Evolutionary conservation across 2,797 vertebrate genomes (phyloP).

Genomic region (Paedocypris micromegethes): DNA sequence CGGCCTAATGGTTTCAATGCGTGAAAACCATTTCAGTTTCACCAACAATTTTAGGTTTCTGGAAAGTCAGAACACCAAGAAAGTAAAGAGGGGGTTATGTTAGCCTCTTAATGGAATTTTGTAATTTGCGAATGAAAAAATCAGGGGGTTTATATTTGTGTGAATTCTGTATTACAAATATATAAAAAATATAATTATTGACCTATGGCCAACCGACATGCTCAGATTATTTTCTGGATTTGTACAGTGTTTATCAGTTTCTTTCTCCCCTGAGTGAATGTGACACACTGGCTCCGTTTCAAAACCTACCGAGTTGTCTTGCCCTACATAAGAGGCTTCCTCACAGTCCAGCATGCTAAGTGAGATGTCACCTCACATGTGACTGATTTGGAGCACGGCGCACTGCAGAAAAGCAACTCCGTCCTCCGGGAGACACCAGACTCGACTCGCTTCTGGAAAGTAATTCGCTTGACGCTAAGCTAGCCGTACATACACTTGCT

Average conservation of each 20-base stretch:
- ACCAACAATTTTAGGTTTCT: no score
- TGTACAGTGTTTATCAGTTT: constrained; percentile 6
- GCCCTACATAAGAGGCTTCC: constrained; percentile 10
- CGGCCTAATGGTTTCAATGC: no score
- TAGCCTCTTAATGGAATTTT: no score
- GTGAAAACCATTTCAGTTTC: no score
- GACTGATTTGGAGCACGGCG: constrained; percentile 15
- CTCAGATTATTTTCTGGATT: not conserved
- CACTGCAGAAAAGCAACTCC: not conserved
- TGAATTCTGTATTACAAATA: no score
- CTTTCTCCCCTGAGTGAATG: constrained; percentile 1
- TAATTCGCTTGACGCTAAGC: constrained; percentile 1
- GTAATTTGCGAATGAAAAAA: no score
- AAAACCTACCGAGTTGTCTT: constrained; percentile 6
- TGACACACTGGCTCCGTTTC: constrained; percentile 14
- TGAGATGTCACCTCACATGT: constrained; percentile 9
- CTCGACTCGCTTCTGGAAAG: not conserved
- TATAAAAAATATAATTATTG: not conserved
- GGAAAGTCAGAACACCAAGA: no score
- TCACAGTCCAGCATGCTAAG: constrained; percentile 3
- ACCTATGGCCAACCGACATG: constrained; percentile 1
- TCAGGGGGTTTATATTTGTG: no score
- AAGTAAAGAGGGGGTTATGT: no score
- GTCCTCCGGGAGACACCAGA: not conserved
- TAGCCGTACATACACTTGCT: not conserved